Evolutionary conservation across 1,140 invertebrate species (phyloP).

Genomic region (Yoshiicerus persimilis): DNA sequence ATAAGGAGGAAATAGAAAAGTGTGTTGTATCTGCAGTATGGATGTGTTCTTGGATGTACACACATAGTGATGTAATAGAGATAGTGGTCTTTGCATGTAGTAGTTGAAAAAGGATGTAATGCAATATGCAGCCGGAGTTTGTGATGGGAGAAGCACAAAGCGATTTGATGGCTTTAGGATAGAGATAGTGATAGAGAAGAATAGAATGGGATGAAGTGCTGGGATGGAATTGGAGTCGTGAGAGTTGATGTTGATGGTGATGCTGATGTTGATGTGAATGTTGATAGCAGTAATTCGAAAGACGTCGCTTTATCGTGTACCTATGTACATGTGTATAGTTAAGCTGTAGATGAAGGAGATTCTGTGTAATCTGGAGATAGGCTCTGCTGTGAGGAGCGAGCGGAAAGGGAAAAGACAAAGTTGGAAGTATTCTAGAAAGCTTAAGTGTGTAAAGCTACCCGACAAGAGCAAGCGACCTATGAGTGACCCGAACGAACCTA

Average conservation of each 20-base stretch:
- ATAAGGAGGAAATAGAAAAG: slow-evolving; percentile 16
- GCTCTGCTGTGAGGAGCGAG: background rate
- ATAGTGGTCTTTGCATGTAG: background rate
- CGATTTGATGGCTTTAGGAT: slow-evolving; percentile 22
- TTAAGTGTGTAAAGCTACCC: slow-evolving; percentile 7
- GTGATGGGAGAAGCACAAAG: background rate
- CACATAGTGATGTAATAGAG: background rate
- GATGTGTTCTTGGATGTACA: no score
- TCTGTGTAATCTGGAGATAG: background rate
- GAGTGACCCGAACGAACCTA: slow-evolving; percentile 32
- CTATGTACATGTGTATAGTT: background rate
- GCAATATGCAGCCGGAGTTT: background rate
- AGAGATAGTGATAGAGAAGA: slow-evolving; percentile 13
- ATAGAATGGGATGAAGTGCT: slow-evolving; percentile 19
- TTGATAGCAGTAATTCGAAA: slow-evolving; percentile 15
- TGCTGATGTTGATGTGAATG: slow-evolving; percentile 26
- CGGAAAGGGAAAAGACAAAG: slow-evolving; percentile 6
- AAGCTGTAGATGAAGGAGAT: background rate
- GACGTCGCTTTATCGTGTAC: background rate
- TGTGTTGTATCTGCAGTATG: background rate
- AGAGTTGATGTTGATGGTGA: slow-evolving; percentile 24
- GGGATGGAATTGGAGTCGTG: slow-evolving; percentile 19
- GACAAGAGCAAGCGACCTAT: background rate
- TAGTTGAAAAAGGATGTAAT: slow-evolving; percentile 3
- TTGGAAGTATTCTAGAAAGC: background rate